phyloP scores from a whole-genome alignment of 2,888 invertebrate species.

The Aspidiotus destructor region DNA sequence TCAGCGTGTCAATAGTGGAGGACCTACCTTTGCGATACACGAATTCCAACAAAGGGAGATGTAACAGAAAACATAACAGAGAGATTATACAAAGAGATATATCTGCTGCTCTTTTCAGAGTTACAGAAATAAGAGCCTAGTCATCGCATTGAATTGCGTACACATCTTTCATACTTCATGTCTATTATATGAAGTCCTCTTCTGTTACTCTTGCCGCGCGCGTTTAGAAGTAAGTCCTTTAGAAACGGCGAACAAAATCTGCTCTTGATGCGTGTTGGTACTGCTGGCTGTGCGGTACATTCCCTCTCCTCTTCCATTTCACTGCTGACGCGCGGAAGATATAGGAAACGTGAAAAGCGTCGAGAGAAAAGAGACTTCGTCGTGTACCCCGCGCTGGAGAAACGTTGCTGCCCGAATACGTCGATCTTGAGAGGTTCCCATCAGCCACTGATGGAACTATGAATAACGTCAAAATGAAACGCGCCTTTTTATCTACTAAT shows the following conservation, averaged over 20 bases:
- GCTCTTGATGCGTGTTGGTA: not conserved
- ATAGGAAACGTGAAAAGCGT: too few relatives aligned
- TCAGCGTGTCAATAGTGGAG: slow-evolving; percentile 12
- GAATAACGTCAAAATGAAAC: slow-evolving; percentile 32
- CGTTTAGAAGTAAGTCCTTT: slow-evolving; percentile 2
- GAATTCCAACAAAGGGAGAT: slow-evolving; percentile 2
- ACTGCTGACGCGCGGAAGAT: not conserved
- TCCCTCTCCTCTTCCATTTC: not conserved
- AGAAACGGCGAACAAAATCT: slow-evolving; percentile 5
- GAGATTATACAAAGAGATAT: slow-evolving; percentile 6
- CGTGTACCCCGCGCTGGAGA: not conserved
- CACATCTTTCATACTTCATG: slow-evolving; percentile 14
- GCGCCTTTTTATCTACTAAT: slow-evolving; percentile 32
- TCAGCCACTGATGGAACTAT: slow-evolving; percentile 30
- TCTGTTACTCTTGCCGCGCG: slow-evolving; percentile 5
- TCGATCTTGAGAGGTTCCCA: slow-evolving; percentile 32
- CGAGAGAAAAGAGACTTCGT: too few relatives aligned
- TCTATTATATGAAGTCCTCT: slow-evolving; percentile 16
- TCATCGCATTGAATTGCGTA: slow-evolving; percentile 31
- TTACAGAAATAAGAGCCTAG: slow-evolving; percentile 25
- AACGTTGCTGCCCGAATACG: not conserved
- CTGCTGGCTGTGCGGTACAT: not conserved
- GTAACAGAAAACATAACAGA: slow-evolving; percentile 3
- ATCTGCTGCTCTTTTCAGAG: slow-evolving; percentile 13
- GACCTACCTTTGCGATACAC: slow-evolving; percentile 15